phyloP scores from a whole-genome alignment of 2,113 vertebrate genomes.

The Pyrgilauda ruficollis region DNA sequence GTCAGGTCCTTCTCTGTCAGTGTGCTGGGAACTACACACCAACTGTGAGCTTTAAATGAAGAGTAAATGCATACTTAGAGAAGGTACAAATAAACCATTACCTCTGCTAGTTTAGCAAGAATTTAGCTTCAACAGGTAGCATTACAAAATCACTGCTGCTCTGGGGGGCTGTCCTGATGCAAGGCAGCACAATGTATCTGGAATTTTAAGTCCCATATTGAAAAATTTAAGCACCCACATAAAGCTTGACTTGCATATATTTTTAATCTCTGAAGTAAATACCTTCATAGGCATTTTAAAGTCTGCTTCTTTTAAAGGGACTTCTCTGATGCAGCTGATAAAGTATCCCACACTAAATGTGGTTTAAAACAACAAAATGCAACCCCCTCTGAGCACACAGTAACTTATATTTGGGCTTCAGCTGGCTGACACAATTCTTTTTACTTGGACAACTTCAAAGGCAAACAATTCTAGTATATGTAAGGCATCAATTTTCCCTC shows the following conservation, averaged over 20 bases:
- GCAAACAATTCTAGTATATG: not conserved
- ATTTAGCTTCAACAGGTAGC: not conserved
- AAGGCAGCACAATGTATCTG: not conserved
- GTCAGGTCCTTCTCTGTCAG: not conserved
- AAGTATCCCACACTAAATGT: accelerated
- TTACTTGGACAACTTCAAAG: not conserved
- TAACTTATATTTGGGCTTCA: not conserved
- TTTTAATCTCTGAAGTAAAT: not conserved
- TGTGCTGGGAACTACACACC: not conserved
- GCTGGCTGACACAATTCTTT: not conserved
- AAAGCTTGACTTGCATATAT: not conserved
- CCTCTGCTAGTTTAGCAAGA: not conserved
- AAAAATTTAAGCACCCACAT: not conserved
- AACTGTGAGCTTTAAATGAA: not conserved
- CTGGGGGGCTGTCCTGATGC: not conserved
- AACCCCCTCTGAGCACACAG: not conserved
- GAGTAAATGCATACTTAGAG: not conserved
- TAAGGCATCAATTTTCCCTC: not conserved
- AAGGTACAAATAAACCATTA: not conserved
- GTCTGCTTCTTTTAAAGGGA: not conserved
- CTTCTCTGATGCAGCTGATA: not conserved
- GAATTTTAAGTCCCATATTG: not conserved
- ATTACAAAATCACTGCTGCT: not conserved
- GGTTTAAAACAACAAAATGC: not conserved
- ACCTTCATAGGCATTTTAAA: not conserved